A percentile compares a stretch with the other conserved stretches of the same genome.
phyloP scores from a whole-genome alignment of 64 coral and sea anemone genomes.

The Stichodactyla helianthus region DNA sequence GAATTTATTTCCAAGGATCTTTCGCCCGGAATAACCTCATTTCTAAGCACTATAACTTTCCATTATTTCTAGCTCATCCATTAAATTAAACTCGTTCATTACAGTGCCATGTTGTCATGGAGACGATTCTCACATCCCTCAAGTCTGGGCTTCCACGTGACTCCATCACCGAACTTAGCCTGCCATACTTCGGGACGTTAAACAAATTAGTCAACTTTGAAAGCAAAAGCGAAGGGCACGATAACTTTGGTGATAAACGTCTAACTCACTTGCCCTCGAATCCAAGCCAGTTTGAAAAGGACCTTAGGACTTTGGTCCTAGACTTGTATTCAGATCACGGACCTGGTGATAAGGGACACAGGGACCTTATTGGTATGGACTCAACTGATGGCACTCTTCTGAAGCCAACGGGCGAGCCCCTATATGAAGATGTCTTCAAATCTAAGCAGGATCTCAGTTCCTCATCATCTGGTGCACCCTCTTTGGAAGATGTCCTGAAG shows the following conservation, averaged over 20 bases:
- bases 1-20: too few species aligned
- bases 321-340: conserved; percentile 49
- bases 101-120: conserved; percentile 43
- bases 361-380: background rate
- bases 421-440: background rate
- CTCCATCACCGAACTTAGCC: background rate
- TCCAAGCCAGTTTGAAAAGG: conserved; percentile 44
- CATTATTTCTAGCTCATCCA: too few species aligned
- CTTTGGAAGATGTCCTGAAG: background rate
- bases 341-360: background rate
- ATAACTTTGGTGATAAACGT: conserved; percentile 3
- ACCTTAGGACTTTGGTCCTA: conserved; percentile 19
- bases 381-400: background rate
- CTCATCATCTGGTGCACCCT: background rate
- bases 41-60: too few species aligned
- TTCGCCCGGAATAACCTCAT: too few species aligned
- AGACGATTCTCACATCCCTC: conserved; percentile 22
- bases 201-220: conserved; percentile 25
- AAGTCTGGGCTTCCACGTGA: conserved; percentile 8
- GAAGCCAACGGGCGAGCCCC: background rate
- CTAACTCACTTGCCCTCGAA: conserved; percentile 39
- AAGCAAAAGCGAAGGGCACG: background rate
- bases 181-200: conserved; percentile 21
- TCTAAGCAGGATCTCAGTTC: background rate
- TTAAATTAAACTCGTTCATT: background rate